phyloP scores from a whole-genome alignment of 2,888 invertebrate species.

The Acanthococcus lagerstroemiae region DNA sequence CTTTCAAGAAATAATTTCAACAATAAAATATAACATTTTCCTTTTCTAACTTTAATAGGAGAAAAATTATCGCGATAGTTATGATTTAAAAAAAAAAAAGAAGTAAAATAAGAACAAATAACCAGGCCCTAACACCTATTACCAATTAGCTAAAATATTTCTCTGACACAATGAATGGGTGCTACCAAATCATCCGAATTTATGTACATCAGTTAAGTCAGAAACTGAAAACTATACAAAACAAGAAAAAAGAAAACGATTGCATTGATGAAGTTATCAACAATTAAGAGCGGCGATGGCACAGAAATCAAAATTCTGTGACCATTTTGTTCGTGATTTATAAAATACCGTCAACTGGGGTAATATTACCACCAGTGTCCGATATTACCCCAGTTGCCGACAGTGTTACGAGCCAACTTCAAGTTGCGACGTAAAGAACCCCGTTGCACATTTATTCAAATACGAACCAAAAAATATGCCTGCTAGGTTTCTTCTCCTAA shows the following conservation, averaged over 20 bases:
- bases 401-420: too few relatives aligned
- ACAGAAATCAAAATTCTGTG: neutral
- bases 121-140: constrained; percentile 21
- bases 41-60: neutral
- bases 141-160: constrained; percentile 17
- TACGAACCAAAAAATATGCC: too few relatives aligned
- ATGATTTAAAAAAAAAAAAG: constrained; percentile 5
- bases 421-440: too few relatives aligned
- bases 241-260: constrained; percentile 1
- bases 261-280: constrained; percentile 15
- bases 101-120: constrained; percentile 10
- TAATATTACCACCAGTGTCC: too few relatives aligned
- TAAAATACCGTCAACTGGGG: too few relatives aligned
- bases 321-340: neutral
- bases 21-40: neutral
- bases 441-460: too few relatives aligned
- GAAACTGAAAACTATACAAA: neutral
- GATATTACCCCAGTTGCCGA: too few relatives aligned
- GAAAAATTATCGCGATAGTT: too few relatives aligned
- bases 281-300: neutral
- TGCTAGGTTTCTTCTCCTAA: too few relatives aligned
- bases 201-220: constrained; percentile 6
- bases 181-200: constrained; percentile 17
- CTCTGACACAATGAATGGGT: neutral
- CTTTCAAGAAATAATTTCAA: neutral